Base-by-base conservation (phyloP, 2,888 invertebrate genomes). In the Pristionchus exspectatus region DNA sequence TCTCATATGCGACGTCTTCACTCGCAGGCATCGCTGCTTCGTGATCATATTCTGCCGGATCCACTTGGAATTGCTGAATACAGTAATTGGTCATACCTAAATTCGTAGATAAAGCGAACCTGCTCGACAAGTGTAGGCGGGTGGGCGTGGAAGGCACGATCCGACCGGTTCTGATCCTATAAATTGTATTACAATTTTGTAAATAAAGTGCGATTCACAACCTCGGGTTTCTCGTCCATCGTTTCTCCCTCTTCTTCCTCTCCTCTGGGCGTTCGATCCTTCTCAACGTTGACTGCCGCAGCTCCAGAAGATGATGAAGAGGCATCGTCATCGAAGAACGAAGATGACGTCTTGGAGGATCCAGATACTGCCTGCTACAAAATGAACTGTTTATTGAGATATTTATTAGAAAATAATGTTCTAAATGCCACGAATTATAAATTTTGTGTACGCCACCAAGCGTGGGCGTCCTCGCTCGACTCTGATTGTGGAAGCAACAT, bases 81-180 rank as follows among this genome's bases (percentile, higher is more conserved):
- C 27, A 0, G 24, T 33, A 0, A 33, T 12, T 38, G 5, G 16
- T 38, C 12, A 3, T 21, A 38, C 2, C 33, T 77, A 24, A 21
- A 24, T 44, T 44, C 18, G 44, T 44, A 30, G 44, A 38, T 77
- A 12, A 9, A 14, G 16, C 21, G 3, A 16, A 84, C 84, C 84
- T 84, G 84, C 30, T 84, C 84, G 44, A n/a, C 24, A 27, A 84
- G 56, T 5, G 56, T 84, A 27, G 84, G 84, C 18, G 84, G 84
- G 16, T 81, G 27, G 63, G 87, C 74, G 63, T 87, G 44, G 87
- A 84, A 27, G 33, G 69, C 72, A 33, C 85, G 89, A 33, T 89
- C 72, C 18, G 83, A 63, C 24, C 50, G 69, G 56, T 89, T 63
- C 44, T 59, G 66, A 69, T 56, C 87, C 38, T 33, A 38, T 5